Evolutionary conservation across 2,113 vertebrate genomes (phyloP), one percentile per base, ranked within the genome.

Genomic region (Origma solitaria): DNA sequence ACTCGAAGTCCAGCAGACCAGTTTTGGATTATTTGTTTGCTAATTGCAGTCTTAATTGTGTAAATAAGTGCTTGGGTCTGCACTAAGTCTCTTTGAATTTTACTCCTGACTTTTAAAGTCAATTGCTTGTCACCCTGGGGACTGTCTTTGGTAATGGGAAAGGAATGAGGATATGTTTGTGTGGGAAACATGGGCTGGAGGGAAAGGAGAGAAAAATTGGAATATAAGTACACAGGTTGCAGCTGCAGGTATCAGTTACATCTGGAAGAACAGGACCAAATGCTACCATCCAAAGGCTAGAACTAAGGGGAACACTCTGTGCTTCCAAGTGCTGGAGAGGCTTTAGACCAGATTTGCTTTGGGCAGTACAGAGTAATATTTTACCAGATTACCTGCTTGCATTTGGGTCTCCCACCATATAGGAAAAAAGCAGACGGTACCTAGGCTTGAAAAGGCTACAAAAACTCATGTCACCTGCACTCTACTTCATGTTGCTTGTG

Each of bases 391-490:
- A 10, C 2, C 19, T 44, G 6, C 9, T 57, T 76, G 28, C 10
- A 54, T 80, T 89, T 77, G 61, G 6, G 4, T 57, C 23, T 88
- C 27, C 30, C 75, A 2, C 2, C 9, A 27, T n/a, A 54, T 65
- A 35, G 12, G 5, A 25, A 35, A 40, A 15, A 51, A 44, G 4
- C 25, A 68, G 15, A 27, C 25, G 65, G 7, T 20, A 17, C 9
- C 47, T 12, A 25, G 8, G 35, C 30, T 75, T 45, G 15, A 77
- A 81, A 77, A 68, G 5, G 38, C 6, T 31, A 17, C 6, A 81
- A 73, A 77, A 61, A 6, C 9, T 70, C 0, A 0, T 11, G 22
- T 44, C 17, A 71, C 6, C 22, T 3, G 0, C 47, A 42, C 5
- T 72, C 11, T 57, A 6, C 11, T 60, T 82, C 19, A 16, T 8